Conservation (phyloP, 2,113 vertebrate genomes). For the Grus americana region DNA sequence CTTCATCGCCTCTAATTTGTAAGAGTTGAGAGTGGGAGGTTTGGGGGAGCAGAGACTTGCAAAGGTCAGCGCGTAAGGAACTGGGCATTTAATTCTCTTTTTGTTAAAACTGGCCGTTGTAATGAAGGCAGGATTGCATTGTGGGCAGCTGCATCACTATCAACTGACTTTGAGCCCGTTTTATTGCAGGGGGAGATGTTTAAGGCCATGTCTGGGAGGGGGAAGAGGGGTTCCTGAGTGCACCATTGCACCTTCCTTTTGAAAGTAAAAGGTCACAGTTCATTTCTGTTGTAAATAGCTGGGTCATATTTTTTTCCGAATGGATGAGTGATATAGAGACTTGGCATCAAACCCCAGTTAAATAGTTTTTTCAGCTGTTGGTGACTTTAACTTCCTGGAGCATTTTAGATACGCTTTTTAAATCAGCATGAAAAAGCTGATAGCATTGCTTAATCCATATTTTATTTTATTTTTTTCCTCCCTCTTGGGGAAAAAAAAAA, state of each 20-base stretch:
- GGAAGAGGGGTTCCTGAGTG: background rate
- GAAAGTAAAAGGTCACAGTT: slow-evolving; percentile 24
- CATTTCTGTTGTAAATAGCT: slow-evolving; percentile 31
- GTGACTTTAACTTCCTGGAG: slow-evolving; percentile 14
- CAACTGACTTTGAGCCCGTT: background rate
- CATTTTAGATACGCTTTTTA: background rate
- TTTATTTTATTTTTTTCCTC: background rate
- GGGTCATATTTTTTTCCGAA: background rate
- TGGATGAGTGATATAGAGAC: background rate
- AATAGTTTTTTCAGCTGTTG: slow-evolving; percentile 24
- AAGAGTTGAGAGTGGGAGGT: background rate
- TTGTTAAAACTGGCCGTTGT: background rate
- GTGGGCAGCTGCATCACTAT: background rate
- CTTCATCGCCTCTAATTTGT: background rate
- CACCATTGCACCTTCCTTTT: background rate
- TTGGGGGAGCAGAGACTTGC: background rate
- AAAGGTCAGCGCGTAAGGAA: background rate
- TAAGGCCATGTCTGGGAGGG: background rate
- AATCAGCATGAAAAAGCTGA: slow-evolving; percentile 3
- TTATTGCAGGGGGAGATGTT: background rate
- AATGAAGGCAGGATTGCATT: background rate
- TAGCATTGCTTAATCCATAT: background rate
- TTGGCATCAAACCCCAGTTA: background rate
- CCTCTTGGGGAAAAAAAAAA: background rate
- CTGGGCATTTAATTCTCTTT: background rate